Percentiles rank a stretch among this genome's conserved stretches.
Conservation (phyloP, 2,888 invertebrate genomes). For the Standfussiana lucernea region DNA sequence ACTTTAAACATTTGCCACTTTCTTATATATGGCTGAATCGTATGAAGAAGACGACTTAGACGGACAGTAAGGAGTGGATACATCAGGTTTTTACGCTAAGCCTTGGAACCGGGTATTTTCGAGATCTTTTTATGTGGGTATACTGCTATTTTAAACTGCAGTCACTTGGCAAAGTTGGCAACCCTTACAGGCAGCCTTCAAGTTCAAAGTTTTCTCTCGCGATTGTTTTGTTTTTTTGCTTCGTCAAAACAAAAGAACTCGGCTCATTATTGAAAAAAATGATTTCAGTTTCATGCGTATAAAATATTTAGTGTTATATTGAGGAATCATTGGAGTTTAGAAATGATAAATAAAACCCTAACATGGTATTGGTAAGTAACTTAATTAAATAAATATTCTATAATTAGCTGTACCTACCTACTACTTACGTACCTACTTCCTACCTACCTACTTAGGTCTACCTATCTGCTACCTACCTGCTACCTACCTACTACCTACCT, state of each 20-base stretch:
- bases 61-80: background rate
- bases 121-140: background rate
- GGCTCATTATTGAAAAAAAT: background rate
- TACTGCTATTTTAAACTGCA: background rate
- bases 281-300: background rate
- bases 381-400: slow-evolving; percentile 1
- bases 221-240: background rate
- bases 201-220: background rate
- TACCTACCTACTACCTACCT: no score
- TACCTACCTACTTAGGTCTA: no score
- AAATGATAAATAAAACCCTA: background rate
- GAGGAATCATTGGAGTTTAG: background rate
- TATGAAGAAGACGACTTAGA: no score
- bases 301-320: background rate
- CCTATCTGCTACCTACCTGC: no score
- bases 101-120: background rate
- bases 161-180: slow-evolving; percentile 19
- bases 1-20: background rate
- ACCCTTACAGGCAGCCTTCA: background rate
- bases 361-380: background rate
- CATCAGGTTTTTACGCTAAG: background rate
- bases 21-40: background rate
- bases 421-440: no score
- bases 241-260: background rate
- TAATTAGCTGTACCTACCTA: no score